Conservation (phyloP, 2,113 vertebrate genomes). For the Genyomyrus donnyi region DNA sequence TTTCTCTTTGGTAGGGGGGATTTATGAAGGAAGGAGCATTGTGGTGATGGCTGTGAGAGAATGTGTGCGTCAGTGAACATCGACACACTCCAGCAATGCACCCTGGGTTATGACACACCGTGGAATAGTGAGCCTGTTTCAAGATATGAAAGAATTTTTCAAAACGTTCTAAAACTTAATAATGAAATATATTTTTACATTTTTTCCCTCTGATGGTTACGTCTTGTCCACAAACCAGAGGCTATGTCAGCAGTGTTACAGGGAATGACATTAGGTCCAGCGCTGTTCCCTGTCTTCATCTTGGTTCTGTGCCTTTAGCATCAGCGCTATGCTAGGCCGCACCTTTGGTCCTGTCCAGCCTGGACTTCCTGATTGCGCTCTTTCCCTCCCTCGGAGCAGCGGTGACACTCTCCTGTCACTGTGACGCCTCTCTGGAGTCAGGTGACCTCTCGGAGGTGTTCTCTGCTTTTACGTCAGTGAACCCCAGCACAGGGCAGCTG, state of each 20-base stretch:
- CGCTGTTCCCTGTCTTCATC: not conserved
- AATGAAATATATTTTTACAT: not conserved
- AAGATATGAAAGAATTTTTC: not conserved
- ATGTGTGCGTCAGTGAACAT: not conserved
- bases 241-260: not conserved
- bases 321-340: not conserved
- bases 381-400: not conserved
- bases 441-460: not conserved
- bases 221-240: not conserved
- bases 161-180: not conserved
- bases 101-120: not conserved
- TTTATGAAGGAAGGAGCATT: not conserved
- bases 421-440: not conserved
- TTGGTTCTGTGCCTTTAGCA: not conserved
- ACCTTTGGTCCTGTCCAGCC: not conserved
- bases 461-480: not conserved
- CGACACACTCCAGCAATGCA: not conserved
- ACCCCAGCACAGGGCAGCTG: not conserved
- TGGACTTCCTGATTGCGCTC: not conserved
- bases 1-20: slow-evolving; percentile 15
- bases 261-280: not conserved
- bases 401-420: not conserved
- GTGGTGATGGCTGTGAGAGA: not conserved
- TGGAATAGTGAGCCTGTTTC: not conserved
- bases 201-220: not conserved